These are phyloP conservation scores for Dorcus hopei DNA, from an alignment of 2,888 invertebrate species.

Conservation along the genomic window DNA sequence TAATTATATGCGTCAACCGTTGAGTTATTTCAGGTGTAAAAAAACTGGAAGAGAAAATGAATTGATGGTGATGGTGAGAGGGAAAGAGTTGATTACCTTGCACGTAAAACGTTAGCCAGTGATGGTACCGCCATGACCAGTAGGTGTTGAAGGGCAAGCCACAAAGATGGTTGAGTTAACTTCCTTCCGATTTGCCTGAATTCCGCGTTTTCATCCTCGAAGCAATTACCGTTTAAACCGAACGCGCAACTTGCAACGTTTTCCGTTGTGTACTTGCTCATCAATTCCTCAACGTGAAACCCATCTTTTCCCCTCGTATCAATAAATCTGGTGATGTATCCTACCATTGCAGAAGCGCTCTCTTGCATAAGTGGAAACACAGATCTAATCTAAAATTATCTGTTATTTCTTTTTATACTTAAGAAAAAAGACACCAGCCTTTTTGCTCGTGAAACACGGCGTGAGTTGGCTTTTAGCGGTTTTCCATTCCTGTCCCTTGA, in stretches of 20 bases:
- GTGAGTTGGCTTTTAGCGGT: no score
- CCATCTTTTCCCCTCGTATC: constrained; percentile 19
- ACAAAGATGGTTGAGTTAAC: constrained; percentile 33
- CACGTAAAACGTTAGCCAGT: neutral
- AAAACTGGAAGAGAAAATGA: constrained; percentile 17
- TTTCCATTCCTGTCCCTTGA: no score
- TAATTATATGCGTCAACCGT: constrained; percentile 39
- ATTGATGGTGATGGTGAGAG: neutral
- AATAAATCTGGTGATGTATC: constrained; percentile 40
- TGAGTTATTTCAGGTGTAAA: constrained; percentile 28
- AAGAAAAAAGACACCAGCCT: no score
- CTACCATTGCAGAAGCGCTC: constrained; percentile 45
- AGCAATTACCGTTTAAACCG: constrained; percentile 42
- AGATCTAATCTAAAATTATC: constrained; percentile 44
- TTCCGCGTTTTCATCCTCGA: constrained; percentile 31
- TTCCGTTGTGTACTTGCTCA: constrained; percentile 43
- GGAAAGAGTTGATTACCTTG: neutral
- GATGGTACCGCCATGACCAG: neutral
- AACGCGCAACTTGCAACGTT: constrained; percentile 46
- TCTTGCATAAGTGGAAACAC: constrained; percentile 51
- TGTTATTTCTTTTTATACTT: no score
- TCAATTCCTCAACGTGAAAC: constrained; percentile 43
- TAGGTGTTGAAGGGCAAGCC: neutral
- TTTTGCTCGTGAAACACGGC: no score
- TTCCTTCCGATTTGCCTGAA: constrained; percentile 35